Evolutionary conservation across 1,140 invertebrate species (phyloP), one percentile per base, ranked within the genome.

Genomic region (Gryon sp.): DNA sequence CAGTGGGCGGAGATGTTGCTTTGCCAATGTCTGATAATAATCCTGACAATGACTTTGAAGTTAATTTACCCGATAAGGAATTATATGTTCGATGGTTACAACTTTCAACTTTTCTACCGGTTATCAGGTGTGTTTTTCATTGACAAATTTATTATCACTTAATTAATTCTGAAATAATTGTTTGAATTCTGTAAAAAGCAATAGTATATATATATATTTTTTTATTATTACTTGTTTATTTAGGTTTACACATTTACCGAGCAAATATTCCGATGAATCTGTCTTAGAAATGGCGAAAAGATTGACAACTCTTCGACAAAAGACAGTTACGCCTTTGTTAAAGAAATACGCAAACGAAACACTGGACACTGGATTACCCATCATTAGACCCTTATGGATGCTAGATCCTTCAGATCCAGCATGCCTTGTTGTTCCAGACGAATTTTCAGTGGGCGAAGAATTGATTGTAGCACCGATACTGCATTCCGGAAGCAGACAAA

Each of bases 21-120:
- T 87, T 91, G 65, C 91, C 91, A 0, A 91, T 91, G 80, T 85
- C 80, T 66, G 90, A 87, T 80, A 90, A 85, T 81, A 91, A 80
- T 83, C 89, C 86, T 14, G 83, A 88, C 36, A 89, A 90, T 48
- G 90, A 91, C 24, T 90, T 89, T 46, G 90, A 91, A 15, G 89
- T 91, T 9, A 90, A 88, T 26, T 78, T 95, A 9, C 95, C 95
- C 0, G 94, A 96, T 50, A 91, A 92, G 72, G 96, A 99, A 82
- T 88, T 99, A 4, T 99, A 96, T 81, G 93, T 98, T 14, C 90
- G 98, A 41, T 99, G 98, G 98, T 85, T 98, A n/a, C 95, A 98
- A 83, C 87, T 97, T 62, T 94, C 95, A n/a, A 94, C 95, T 0
- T 98, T 98, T 82, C 82, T 99, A 38, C 96, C 97, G 0, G 94